Evolutionary conservation across 1,140 invertebrate species (phyloP).

Genomic region (Calephelis virginiensis): DNA sequence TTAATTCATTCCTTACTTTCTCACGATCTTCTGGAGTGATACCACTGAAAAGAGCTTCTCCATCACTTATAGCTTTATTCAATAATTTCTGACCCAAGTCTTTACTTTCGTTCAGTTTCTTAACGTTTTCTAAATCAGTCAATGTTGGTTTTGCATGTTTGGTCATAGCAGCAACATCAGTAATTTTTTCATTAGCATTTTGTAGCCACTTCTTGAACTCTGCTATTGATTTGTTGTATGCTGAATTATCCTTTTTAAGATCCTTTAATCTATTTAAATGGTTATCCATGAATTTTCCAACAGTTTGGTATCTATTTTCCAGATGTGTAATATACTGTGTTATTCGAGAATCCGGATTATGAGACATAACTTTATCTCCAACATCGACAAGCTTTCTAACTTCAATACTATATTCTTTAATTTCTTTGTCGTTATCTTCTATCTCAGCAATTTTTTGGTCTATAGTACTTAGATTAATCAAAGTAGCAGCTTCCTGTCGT

Average conservation of each 20-base stretch:
- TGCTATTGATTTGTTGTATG: conserved; percentile 83
- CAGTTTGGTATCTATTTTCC: conserved; percentile 85
- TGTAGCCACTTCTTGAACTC: conserved; percentile 89
- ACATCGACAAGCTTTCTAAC: conserved; percentile 83
- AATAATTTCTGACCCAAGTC: conserved; percentile 88
- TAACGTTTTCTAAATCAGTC: conserved; percentile 86
- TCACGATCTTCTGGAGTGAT: conserved; percentile 93
- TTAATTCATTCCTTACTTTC: conserved; percentile 88
- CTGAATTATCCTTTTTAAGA: conserved; percentile 82
- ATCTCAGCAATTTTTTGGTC: conserved; percentile 86
- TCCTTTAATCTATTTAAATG: conserved; percentile 85
- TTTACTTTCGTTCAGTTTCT: conserved; percentile 85
- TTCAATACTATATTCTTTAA: conserved; percentile 82
- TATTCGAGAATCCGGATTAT: conserved; percentile 89
- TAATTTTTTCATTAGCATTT: conserved; percentile 85
- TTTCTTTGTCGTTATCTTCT: conserved; percentile 80
- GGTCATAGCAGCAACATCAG: conserved; percentile 83
- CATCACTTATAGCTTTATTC: conserved; percentile 89
- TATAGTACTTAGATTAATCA: conserved; percentile 85
- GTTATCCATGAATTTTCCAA: conserved; percentile 84
- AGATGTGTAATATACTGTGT: conserved; percentile 89
- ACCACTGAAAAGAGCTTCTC: conserved; percentile 91
- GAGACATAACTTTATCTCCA: conserved; percentile 85
- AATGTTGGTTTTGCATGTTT: conserved; percentile 83
- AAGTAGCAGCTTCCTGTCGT: conserved; percentile 84